Evolutionary conservation across 92 coral and sea anemone species (phyloP).

Genomic region (Umimayanthus kanabou): DNA sequence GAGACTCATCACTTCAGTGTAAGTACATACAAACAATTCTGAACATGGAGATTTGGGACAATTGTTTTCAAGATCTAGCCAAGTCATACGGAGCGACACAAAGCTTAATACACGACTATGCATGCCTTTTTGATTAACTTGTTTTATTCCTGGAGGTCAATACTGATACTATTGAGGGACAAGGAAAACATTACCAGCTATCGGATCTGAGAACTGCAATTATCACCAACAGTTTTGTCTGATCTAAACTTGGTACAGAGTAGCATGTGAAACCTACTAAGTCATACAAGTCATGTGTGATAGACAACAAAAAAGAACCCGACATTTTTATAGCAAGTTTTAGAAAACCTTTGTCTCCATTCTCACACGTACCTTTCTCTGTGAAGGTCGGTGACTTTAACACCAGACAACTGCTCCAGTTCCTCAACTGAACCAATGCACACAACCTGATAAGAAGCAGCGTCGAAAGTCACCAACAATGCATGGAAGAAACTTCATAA

Average conservation of each 20-base stretch:
- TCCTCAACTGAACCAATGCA: slow-evolving; percentile 98
- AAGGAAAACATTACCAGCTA: no score
- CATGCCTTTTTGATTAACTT: no score
- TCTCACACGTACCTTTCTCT: slow-evolving; percentile 73
- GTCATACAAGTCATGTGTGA: neutral
- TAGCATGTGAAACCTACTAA: neutral
- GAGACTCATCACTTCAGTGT: no score
- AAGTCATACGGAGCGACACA: no score
- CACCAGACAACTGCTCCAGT: slow-evolving; percentile 87
- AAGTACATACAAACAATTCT: no score
- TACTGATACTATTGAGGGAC: no score
- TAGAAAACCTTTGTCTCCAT: neutral
- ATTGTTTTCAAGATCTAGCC: no score
- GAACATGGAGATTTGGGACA: no score
- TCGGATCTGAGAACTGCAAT: no score
- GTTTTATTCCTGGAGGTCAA: no score
- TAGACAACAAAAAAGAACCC: neutral
- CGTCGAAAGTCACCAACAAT: neutral
- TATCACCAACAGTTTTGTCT: neutral
- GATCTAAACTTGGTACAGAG: neutral
- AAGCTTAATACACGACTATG: no score
- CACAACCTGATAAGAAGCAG: slow-evolving; percentile 67
- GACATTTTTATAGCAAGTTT: neutral
- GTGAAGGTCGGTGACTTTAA: slow-evolving; percentile 88
- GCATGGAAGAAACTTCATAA: neutral